phyloP scores from a whole-genome alignment of 2,113 vertebrate species.

The Zonotrichia leucophrys region DNA sequence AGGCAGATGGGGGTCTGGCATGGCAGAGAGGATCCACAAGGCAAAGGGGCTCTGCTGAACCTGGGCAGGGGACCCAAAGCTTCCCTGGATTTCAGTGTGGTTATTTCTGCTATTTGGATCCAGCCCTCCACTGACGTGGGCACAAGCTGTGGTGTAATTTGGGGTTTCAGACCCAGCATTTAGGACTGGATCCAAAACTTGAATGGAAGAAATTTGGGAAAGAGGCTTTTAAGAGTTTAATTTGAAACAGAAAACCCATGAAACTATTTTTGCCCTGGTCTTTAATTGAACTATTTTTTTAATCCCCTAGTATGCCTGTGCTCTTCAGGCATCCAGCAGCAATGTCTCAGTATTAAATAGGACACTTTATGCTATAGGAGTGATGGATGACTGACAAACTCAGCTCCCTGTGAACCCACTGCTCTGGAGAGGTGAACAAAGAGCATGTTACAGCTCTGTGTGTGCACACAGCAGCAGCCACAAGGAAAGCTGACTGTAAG shows the following conservation, averaged over 20 bases:
- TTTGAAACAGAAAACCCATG: slow-evolving; percentile 39
- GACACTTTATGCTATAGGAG: neutral
- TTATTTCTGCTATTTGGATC: neutral
- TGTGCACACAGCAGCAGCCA: neutral
- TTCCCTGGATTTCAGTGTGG: neutral
- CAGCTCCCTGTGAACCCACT: neutral
- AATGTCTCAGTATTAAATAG: slow-evolving; percentile 15
- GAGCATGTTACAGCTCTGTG: neutral
- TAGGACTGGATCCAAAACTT: neutral
- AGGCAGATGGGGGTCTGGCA: neutral
- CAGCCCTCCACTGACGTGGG: neutral
- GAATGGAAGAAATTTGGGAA: slow-evolving; percentile 31
- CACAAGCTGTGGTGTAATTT: neutral
- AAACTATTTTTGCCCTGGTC: slow-evolving; percentile 19
- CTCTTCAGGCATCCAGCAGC: slow-evolving; percentile 4
- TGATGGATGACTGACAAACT: neutral
- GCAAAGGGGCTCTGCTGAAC: neutral
- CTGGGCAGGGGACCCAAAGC: neutral
- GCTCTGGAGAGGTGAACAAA: neutral
- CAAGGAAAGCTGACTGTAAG: neutral
- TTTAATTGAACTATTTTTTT: slow-evolving; percentile 16
- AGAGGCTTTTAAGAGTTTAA: slow-evolving; percentile 36
- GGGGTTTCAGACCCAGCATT: slow-evolving; percentile 3
- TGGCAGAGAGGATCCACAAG: neutral
- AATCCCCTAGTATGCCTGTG: neutral